Base-by-base conservation (phyloP, 2,113 vertebrate genomes). In the Pavo muticus region DNA sequence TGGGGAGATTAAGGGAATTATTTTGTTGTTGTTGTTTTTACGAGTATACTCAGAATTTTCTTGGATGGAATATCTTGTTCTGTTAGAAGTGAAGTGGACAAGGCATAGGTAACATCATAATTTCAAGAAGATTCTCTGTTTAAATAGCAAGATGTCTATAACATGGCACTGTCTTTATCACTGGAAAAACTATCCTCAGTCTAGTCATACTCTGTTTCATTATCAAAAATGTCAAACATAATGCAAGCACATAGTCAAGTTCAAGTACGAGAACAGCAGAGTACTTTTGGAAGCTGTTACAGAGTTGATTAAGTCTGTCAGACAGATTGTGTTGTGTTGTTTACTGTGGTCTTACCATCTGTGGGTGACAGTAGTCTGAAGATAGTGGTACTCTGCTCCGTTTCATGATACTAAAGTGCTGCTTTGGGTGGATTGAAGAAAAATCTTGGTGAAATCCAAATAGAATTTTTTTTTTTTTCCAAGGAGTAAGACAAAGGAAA, bases 91-190 rank as follows among this genome's bases (percentile, higher is more conserved):
- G 29, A 10, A 65, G 14, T 20, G 23, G 17, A 3, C 3, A 77
- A 70, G 6, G 3, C 60, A 48, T 1, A 60, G 10, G 17, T 27
- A 52, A 37, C 8, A 3, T 52, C 8, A 3, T 59, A 19, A 60
- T 67, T 84, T 78, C 40, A 61, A 61, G 37, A 11, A 78, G 3
- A 73, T 20, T 64, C 14, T 63, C 17, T 67, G 8, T 65, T 24
- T 83, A 78, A 45, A 68, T 27, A 56, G 12, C 2, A 76, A 63
- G 24, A 72, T 37, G 9, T 54, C n/a, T 56, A 6, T 60, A 91
- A 42, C 4, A 37, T 12, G 21, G 3, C 1, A 1, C 40, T 54
- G 13, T 8, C n/a, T 61, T 63, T 25, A 32, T 48, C 2, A 1
- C 4, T 70, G 64, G 13, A 86, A 30, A 74, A 63, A 35, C 8